These are phyloP conservation scores for Drosophila yakuba DNA, from an alignment of 1,140 invertebrate genomes.

Conservation along the genomic window DNA sequence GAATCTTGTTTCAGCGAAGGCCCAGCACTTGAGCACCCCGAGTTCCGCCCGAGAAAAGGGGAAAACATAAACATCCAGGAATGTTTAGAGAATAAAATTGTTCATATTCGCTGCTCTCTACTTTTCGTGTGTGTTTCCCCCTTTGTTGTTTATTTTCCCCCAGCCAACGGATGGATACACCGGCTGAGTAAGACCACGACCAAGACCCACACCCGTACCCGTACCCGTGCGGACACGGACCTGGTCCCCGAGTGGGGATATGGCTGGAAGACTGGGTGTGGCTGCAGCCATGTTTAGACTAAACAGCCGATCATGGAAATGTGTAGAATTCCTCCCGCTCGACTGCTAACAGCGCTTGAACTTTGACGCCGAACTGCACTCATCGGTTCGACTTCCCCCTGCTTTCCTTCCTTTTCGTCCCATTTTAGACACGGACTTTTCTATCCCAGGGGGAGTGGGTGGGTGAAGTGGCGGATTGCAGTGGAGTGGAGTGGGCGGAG, in stretches of 20 bases:
- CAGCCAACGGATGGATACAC: conserved; percentile 61
- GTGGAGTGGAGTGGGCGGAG: conserved; percentile 14
- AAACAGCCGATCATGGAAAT: conserved; percentile 53
- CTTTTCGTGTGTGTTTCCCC: conserved; percentile 25
- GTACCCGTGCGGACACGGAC: not conserved
- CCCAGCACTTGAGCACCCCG: conserved; percentile 42
- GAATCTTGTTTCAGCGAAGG: conserved; percentile 32
- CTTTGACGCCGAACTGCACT: conserved; percentile 76
- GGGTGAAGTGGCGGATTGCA: conserved; percentile 14
- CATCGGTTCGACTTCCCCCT: conserved; percentile 54
- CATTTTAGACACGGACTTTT: conserved; percentile 76
- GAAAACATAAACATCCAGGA: conserved; percentile 70
- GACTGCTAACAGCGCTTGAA: conserved; percentile 65
- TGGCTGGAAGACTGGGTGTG: conserved; percentile 61
- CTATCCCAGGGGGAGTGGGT: conserved; percentile 55
- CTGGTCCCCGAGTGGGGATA: conserved; percentile 1
- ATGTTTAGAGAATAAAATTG: conserved; percentile 76
- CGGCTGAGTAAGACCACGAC: conserved; percentile 25
- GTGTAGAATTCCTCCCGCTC: conserved; percentile 44
- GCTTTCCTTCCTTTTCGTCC: conserved; percentile 67
- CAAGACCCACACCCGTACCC: not conserved
- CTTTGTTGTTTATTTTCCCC: conserved; percentile 73
- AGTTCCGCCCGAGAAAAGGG: conserved; percentile 29
- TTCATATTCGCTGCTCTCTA: conserved; percentile 57
- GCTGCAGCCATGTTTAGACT: conserved; percentile 65